Evolutionary conservation across 1,140 invertebrate species (phyloP).

Genomic region (Augochlora pura): DNA sequence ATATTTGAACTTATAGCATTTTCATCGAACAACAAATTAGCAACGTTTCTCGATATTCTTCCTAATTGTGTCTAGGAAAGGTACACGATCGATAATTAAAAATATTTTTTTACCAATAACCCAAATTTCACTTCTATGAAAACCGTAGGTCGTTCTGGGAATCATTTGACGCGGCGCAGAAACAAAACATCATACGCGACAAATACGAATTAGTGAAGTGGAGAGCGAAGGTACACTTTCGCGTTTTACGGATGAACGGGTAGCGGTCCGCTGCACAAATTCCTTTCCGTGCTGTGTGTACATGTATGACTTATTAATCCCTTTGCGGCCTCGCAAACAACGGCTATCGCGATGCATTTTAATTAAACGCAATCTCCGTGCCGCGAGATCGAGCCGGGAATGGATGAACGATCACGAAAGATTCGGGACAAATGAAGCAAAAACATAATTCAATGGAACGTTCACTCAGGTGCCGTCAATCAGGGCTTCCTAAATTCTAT

Average conservation of each 20-base stretch:
- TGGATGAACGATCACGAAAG: conserved; percentile 52
- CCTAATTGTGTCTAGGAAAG: no score
- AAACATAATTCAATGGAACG: conserved; percentile 16
- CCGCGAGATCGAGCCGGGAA: conserved; percentile 22
- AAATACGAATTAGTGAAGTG: background rate
- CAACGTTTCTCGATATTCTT: no score
- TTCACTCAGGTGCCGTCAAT: background rate
- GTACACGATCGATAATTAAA: background rate
- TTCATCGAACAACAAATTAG: no score
- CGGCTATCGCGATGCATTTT: conserved; percentile 58
- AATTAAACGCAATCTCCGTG: conserved; percentile 62
- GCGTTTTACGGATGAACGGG: conserved; percentile 45
- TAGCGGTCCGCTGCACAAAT: conserved; percentile 11
- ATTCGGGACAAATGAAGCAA: conserved; percentile 32
- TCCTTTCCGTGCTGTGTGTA: background rate
- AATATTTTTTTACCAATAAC: background rate
- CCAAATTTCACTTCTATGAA: background rate
- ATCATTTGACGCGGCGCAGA: background rate
- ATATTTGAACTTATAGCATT: no score
- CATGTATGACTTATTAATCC: conserved; percentile 62
- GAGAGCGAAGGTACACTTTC: conserved; percentile 15
- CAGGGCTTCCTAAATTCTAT: background rate
- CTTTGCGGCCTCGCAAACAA: conserved; percentile 50
- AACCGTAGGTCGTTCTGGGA: background rate
- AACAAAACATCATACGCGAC: background rate